Evolutionary conservation across 2,888 invertebrate species (phyloP), one percentile per base, ranked within the genome.

Genomic region (Cordylochernes scorpioides): DNA sequence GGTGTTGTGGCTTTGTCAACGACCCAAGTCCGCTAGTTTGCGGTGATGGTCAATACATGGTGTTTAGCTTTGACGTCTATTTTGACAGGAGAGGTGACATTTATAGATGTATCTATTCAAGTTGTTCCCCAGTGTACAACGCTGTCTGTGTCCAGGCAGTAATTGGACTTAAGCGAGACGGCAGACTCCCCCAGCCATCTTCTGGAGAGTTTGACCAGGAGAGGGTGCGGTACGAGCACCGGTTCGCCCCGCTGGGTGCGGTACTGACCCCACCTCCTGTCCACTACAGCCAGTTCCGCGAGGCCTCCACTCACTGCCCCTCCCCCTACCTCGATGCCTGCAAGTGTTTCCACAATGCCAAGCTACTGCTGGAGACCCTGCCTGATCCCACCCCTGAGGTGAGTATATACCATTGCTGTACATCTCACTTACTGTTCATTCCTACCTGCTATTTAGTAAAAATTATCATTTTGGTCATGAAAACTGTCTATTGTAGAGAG

Each of bases 181-280:
- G 73, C 31, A 80, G 80, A 53, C 64, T 91, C 42, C 53, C 51
- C 22, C 65, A 72, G 49, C 86, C 86, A 0, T 67, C 72, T 48
- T 67, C 72, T 48, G 67, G 71, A 4, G 71, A 77, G 51, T 88
- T 86, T 55, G 86, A 88, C 55, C 77, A 69, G 48, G 84, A 91
- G 50, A 70, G 75, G 46, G 82, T 91, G 4, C 68, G 91, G 22
- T 94, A 86, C 53, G 78, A 82, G 49, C 86, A 88, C 46, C 66
- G 91, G 29, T 80, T 94, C 58, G 67, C 72, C 5, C 80, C 91
- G 2, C 78, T 91, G 46, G 68, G 71, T 10, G 67, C 69, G 18
- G 62, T 88, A 8, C 63, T 74, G 9, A 74, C 75, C 3, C 88
- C 88, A 10, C 84, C 86, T 0, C 74, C 77, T 4, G 77, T 88